These are phyloP conservation scores for Erethizon dorsatum DNA, from an alignment of 2,797 vertebrate genomes.

Conservation along the genomic window DNA sequence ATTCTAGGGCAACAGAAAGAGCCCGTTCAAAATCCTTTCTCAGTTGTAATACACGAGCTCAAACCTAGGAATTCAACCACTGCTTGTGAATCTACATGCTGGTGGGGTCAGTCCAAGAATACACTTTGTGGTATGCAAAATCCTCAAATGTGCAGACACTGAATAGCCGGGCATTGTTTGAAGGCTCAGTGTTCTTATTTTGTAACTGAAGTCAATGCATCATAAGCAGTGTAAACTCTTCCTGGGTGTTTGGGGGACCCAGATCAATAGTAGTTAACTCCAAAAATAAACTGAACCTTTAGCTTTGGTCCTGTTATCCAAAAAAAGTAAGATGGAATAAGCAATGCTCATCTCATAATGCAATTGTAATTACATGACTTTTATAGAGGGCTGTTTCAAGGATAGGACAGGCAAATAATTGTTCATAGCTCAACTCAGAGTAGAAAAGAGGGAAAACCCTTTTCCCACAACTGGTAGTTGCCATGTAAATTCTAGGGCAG, in stretches of 20 bases:
- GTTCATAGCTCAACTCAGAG: not conserved
- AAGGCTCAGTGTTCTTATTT: not conserved
- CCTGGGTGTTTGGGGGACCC: not conserved
- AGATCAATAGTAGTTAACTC: not conserved
- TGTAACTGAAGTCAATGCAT: not conserved
- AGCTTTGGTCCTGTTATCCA: not conserved
- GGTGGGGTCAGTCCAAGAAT: not conserved
- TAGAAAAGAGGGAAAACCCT: not conserved
- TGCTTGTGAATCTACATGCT: not conserved
- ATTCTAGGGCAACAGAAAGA: not conserved
- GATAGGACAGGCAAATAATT: not conserved
- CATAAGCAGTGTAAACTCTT: not conserved
- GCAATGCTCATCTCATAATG: not conserved
- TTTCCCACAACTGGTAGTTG: not conserved
- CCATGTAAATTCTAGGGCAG: not conserved
- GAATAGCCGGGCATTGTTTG: not conserved
- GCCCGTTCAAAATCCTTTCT: not conserved
- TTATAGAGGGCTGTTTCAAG: not conserved
- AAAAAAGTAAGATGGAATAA: not conserved
- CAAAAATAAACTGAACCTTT: slow-evolving; percentile 23
- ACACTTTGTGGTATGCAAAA: not conserved
- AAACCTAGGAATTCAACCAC: not conserved
- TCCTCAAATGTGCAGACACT: not conserved
- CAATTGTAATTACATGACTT: not conserved
- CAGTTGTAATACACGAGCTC: not conserved